These are phyloP conservation scores for Silurus meridionalis DNA, from an alignment of 2,113 vertebrate species.

Conservation along the genomic window DNA sequence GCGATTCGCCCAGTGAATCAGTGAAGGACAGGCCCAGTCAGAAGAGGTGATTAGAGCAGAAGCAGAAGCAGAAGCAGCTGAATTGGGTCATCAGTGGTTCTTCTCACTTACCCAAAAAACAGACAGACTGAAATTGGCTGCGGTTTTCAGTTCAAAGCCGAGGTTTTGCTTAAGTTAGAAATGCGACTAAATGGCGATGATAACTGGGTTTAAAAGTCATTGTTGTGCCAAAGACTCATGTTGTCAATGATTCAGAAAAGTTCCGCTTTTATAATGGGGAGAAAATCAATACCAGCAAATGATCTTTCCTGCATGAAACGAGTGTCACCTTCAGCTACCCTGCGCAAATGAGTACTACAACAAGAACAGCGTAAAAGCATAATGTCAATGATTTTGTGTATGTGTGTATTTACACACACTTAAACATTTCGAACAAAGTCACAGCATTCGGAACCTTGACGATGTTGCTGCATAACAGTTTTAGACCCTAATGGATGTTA, in stretches of 20 bases:
- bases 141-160: background rate
- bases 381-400: background rate
- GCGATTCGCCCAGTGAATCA: background rate
- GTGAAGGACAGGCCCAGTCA: background rate
- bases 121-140: background rate
- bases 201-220: background rate
- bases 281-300: background rate
- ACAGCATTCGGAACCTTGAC: background rate
- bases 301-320: background rate
- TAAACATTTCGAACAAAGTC: background rate
- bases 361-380: background rate
- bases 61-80: background rate
- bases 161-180: background rate
- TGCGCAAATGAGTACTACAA: background rate
- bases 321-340: background rate
- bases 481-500: no score
- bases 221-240: background rate
- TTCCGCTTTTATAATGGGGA: background rate
- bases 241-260: background rate
- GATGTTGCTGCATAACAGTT: no score
- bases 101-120: background rate
- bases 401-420: no score
- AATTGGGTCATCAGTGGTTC: background rate
- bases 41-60: background rate
- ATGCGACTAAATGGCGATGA: background rate